Conservation (phyloP, 2,797 vertebrate genomes). For the Protosalanx chinensis region DNA sequence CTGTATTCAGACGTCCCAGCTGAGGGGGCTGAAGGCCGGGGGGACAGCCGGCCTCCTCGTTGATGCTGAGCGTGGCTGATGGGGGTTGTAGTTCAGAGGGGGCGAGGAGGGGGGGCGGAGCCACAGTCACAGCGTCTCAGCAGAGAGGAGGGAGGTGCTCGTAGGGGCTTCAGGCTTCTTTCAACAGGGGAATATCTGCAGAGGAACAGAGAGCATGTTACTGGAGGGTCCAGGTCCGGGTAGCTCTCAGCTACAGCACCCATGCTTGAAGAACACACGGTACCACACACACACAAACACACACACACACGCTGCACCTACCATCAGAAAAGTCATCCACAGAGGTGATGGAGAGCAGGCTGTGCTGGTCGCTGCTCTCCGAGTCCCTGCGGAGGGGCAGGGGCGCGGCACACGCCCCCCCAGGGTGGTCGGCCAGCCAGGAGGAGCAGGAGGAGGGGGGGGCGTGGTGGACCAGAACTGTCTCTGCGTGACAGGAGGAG, state of each 20-base stretch:
- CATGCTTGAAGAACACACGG: not conserved
- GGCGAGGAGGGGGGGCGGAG: slow-evolving; percentile 42
- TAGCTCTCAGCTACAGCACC: not conserved
- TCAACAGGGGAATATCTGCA: slow-evolving; percentile 94
- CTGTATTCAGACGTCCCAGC: slow-evolving; percentile 36
- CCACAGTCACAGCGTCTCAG: slow-evolving; percentile 53
- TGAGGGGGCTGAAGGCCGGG: slow-evolving; percentile 20
- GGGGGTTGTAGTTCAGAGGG: not conserved
- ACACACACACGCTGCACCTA: slow-evolving; percentile 56
- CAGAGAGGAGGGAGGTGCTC: slow-evolving; percentile 46
- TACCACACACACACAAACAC: not conserved
- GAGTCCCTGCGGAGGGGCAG: slow-evolving; percentile 84
- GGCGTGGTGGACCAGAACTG: slow-evolving; percentile 90
- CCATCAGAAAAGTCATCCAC: slow-evolving; percentile 92
- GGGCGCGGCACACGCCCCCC: slow-evolving; percentile 67
- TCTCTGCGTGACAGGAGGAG: slow-evolving; percentile 83
- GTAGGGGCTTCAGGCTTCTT: slow-evolving; percentile 90
- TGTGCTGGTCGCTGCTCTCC: slow-evolving; percentile 93
- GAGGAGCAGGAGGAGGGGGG: slow-evolving; percentile 67
- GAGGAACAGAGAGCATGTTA: not conserved
- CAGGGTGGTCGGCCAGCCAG: slow-evolving; percentile 79
- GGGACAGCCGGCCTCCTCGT: slow-evolving; percentile 34
- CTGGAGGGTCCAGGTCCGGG: not conserved
- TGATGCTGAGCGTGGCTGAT: not conserved
- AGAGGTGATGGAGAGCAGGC: slow-evolving; percentile 91